phyloP scores from a whole-genome alignment of 1,140 invertebrate species.

The Zaprionus lachaisei region DNA sequence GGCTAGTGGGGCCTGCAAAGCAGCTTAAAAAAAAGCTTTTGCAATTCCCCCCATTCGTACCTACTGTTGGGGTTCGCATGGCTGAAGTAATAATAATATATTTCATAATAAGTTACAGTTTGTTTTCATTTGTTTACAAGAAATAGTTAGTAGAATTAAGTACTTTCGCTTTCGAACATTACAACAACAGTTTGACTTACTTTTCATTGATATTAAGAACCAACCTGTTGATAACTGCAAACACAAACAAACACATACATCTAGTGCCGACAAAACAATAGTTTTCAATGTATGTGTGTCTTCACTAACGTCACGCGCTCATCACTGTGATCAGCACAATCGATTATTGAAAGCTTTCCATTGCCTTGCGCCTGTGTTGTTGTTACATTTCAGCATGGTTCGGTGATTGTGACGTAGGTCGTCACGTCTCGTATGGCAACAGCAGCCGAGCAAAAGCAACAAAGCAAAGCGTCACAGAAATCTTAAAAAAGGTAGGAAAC shows the following conservation, averaged over 20 bases:
- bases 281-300: background rate
- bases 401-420: conserved; percentile 20
- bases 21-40: conserved; percentile 20
- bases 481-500: conserved; percentile 14
- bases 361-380: conserved; percentile 9
- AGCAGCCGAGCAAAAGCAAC: conserved; percentile 26
- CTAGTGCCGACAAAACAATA: background rate
- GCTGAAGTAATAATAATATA: background rate
- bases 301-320: conserved; percentile 21
- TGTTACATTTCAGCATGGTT: conserved; percentile 23
- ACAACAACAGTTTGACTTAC: background rate
- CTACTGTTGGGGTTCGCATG: background rate
- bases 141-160: background rate
- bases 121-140: background rate
- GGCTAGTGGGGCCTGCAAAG: conserved; percentile 14
- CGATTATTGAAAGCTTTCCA: conserved; percentile 29
- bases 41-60: background rate
- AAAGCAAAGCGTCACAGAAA: conserved; percentile 39
- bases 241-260: background rate
- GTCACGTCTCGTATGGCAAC: conserved; percentile 40
- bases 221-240: background rate
- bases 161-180: background rate
- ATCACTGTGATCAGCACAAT: conserved; percentile 6
- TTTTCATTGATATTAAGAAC: background rate
- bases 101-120: background rate